Conservation (phyloP, 2,888 invertebrate genomes). For the Ctena decussata region DNA sequence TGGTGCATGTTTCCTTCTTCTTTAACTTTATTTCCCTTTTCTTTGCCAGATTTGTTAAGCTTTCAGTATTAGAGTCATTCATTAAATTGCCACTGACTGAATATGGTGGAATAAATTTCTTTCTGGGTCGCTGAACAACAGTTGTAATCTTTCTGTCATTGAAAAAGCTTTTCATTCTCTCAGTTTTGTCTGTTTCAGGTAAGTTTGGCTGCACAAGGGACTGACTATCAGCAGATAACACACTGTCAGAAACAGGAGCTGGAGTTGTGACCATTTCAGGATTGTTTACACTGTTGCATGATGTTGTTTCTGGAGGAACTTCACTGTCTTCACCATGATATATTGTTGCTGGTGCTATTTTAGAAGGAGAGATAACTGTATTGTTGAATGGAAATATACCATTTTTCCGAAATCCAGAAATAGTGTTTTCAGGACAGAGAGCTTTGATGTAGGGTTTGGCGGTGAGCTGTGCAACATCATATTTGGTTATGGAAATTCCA, state of each 20-base stretch:
- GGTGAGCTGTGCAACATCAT: too few relatives aligned
- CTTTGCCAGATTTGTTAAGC: neutral
- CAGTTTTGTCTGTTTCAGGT: neutral
- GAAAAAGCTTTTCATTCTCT: neutral
- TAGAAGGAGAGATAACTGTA: neutral
- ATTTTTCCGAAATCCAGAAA: neutral
- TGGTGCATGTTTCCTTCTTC: neutral
- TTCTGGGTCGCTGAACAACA: neutral
- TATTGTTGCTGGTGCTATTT: neutral
- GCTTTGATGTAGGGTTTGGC: too few relatives aligned
- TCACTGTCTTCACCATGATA: neutral
- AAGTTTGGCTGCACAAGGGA: too few relatives aligned
- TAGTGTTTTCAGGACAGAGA: neutral
- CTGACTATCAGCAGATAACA: too few relatives aligned
- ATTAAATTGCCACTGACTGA: neutral
- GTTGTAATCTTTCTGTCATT: neutral
- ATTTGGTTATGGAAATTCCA: too few relatives aligned
- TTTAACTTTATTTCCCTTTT: neutral
- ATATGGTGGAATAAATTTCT: constrained; percentile 5
- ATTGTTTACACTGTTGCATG: neutral
- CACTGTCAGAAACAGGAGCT: neutral
- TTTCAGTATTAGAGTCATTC: neutral
- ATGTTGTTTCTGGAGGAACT: neutral
- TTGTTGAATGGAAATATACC: neutral
- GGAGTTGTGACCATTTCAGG: neutral